Conservation (phyloP, 2,888 invertebrate genomes). For the Nyleta sp. region DNA sequence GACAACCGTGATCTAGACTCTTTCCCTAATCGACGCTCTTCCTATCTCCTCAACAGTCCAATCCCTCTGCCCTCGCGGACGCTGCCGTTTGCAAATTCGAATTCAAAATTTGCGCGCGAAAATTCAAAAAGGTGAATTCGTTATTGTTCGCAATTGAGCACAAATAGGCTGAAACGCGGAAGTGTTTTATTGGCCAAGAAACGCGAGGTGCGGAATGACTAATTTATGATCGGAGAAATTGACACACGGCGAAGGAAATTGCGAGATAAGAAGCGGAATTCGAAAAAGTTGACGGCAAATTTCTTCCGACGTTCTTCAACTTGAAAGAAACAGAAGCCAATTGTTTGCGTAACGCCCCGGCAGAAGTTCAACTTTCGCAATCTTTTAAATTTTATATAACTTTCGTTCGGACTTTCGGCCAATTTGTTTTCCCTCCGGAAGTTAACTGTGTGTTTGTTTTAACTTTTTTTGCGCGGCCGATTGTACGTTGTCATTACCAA, state of each 20-base stretch:
- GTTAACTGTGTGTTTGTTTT: constrained; percentile 45
- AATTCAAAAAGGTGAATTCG: too few species aligned
- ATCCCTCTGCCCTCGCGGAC: too few species aligned
- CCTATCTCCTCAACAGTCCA: too few species aligned
- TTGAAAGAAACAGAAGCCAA: constrained; percentile 2
- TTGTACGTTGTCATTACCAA: constrained; percentile 48
- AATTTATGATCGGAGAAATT: constrained; percentile 45
- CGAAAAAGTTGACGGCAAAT: background rate
- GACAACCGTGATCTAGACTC: too few species aligned
- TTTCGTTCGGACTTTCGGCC: constrained; percentile 13
- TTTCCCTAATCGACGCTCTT: too few species aligned
- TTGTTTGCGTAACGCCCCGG: background rate
- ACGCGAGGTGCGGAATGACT: constrained; percentile 39
- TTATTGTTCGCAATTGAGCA: constrained; percentile 37
- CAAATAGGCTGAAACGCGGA: constrained; percentile 58
- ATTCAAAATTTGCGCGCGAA: too few species aligned
- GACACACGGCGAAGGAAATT: constrained; percentile 21
- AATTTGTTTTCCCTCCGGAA: constrained; percentile 37
- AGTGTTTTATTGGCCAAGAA: constrained; percentile 52
- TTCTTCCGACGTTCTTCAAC: background rate
- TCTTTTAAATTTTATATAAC: constrained; percentile 32
- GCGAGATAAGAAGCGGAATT: constrained; percentile 8
- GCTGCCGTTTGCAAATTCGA: too few species aligned
- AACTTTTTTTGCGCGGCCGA: constrained; percentile 39
- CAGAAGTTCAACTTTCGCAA: constrained; percentile 23